A percentile compares a stretch with the other conserved stretches of the same genome.
phyloP scores from a whole-genome alignment of 2,797 vertebrate genomes.

The Picus viridis region DNA sequence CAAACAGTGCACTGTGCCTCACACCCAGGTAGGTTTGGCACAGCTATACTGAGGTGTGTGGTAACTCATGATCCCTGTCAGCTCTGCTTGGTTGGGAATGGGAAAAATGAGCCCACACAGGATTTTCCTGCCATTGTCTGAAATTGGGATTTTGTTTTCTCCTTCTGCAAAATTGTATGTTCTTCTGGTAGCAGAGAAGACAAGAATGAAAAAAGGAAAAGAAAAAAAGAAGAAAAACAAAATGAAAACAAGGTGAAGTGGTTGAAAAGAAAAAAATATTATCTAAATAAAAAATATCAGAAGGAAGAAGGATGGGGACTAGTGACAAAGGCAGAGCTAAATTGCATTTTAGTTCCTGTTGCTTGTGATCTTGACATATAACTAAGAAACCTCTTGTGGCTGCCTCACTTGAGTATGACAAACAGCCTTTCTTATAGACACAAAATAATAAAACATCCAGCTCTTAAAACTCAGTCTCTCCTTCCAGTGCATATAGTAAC shows the following conservation, averaged over 20 bases:
- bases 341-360: neutral
- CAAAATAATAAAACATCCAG: neutral
- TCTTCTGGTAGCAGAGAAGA: neutral
- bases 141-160: neutral
- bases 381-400: neutral
- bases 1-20: accelerated
- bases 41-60: accelerated
- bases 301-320: neutral
- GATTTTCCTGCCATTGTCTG: neutral
- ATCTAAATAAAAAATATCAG: neutral
- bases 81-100: neutral
- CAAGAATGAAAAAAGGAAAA: neutral
- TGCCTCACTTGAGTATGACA: neutral
- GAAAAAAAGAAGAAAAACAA: neutral
- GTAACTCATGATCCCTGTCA: neutral
- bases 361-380: neutral
- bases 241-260: neutral
- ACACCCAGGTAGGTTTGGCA: neutral
- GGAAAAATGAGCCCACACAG: neutral
- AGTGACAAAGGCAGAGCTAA: neutral
- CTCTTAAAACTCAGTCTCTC: neutral
- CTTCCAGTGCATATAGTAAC: neutral
- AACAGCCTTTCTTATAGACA: neutral
- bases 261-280: neutral
- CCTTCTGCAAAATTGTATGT: neutral